Conservation (phyloP, 2,113 vertebrate genomes). For the Campylorhamphus procurvoides region DNA sequence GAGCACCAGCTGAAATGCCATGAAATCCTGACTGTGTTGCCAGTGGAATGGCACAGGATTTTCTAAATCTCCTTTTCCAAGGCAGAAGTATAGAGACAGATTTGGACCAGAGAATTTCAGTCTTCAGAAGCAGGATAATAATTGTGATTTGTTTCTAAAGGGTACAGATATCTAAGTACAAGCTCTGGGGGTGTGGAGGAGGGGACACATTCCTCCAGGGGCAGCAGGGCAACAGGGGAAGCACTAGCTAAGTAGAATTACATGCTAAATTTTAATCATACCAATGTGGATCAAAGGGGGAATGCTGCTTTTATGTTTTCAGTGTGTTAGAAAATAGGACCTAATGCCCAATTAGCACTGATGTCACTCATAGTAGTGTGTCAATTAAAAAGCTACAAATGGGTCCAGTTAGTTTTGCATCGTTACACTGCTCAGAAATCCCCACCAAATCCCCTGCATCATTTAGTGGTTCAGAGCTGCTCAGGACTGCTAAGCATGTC, state of each 20-base stretch:
- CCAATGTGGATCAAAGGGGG: background rate
- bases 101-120: background rate
- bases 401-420: slow-evolving; percentile 2
- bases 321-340: background rate
- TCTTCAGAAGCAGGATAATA: background rate
- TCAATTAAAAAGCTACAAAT: slow-evolving; percentile 19
- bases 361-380: background rate
- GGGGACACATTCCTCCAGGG: background rate
- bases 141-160: background rate
- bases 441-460: background rate
- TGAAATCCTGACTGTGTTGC: background rate
- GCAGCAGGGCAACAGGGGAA: background rate
- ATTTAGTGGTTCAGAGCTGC: background rate
- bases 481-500: background rate
- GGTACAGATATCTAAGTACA: background rate
- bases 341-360: slow-evolving; percentile 13
- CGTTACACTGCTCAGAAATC: background rate
- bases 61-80: background rate
- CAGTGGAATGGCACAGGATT: background rate
- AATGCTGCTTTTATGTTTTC: slow-evolving; percentile 27
- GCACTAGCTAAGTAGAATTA: background rate
- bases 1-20: background rate
- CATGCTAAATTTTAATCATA: slow-evolving; percentile 6
- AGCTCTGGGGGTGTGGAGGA: background rate
- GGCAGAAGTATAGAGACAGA: background rate